phyloP scores from a whole-genome alignment of 2,797 vertebrate species.

The Mycteria americana region DNA sequence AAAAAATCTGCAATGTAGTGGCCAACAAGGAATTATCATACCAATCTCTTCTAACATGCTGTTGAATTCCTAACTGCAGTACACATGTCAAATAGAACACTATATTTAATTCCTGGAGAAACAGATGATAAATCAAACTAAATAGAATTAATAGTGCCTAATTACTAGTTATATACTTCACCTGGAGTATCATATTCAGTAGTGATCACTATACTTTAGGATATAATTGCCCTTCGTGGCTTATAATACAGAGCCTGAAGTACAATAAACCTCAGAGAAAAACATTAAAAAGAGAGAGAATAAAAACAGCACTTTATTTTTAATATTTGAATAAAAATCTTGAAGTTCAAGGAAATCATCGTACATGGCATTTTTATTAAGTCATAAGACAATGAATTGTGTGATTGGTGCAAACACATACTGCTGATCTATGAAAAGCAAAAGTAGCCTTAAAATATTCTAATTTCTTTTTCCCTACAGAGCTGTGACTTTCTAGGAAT shows the following conservation, averaged over 20 bases:
- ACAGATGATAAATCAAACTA: constrained; percentile 67
- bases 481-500: neutral
- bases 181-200: constrained; percentile 60
- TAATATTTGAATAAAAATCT: constrained; percentile 21
- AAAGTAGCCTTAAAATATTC: neutral
- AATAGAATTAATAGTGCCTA: constrained; percentile 72
- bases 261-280: constrained; percentile 36
- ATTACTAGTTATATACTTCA: constrained; percentile 67
- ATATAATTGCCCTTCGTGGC: constrained; percentile 50
- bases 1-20: constrained; percentile 43
- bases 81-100: constrained; percentile 49
- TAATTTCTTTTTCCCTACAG: neutral
- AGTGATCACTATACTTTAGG: constrained; percentile 51
- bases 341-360: neutral
- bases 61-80: constrained; percentile 45
- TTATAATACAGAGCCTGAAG: constrained; percentile 22
- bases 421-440: neutral
- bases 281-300: constrained; percentile 5
- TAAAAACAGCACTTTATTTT: constrained; percentile 35
- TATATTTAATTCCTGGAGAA: constrained; percentile 57
- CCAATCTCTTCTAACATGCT: constrained; percentile 28
- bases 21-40: constrained; percentile 53
- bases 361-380: neutral
- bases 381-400: neutral
- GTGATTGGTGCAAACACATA: neutral